phyloP scores from a whole-genome alignment of 2,888 invertebrate species.

The Temnothorax unifasciatus region DNA sequence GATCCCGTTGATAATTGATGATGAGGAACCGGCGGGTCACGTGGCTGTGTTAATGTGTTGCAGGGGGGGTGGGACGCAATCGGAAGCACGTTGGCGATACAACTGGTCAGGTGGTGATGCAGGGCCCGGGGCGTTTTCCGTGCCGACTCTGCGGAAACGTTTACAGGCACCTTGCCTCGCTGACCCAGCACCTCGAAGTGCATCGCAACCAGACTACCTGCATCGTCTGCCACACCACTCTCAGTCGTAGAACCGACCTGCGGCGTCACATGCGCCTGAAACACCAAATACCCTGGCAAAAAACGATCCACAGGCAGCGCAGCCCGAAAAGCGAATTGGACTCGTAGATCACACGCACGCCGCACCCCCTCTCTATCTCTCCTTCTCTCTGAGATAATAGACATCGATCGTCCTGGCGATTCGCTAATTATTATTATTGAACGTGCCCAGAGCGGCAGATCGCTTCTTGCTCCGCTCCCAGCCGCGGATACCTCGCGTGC shows the following conservation, averaged over 20 bases:
- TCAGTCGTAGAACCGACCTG: conserved; percentile 86
- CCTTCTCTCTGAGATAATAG: conserved; percentile 23
- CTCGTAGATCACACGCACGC: conserved; percentile 75
- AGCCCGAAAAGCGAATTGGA: conserved; percentile 82
- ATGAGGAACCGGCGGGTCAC: conserved; percentile 84
- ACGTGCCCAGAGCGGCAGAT: conserved; percentile 56
- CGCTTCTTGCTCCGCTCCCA: conserved; percentile 69
- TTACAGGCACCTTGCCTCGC: conserved; percentile 86
- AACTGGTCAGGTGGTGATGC: conserved; percentile 86
- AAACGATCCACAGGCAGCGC: conserved; percentile 85
- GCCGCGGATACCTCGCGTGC: conserved; percentile 33
- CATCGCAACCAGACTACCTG: conserved; percentile 86
- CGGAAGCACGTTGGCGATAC: conserved; percentile 86
- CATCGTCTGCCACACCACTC: conserved; percentile 86
- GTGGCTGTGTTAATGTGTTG: conserved; percentile 85
- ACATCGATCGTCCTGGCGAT: background rate
- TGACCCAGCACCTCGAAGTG: conserved; percentile 86
- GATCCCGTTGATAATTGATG: conserved; percentile 62
- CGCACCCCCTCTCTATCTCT: conserved; percentile 16
- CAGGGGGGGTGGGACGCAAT: conserved; percentile 86
- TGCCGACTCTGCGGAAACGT: conserved; percentile 86
- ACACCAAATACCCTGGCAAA: conserved; percentile 86
- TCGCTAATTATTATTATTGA: conserved; percentile 11
- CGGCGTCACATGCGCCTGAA: conserved; percentile 86
- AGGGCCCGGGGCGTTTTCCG: conserved; percentile 86